Base-by-base conservation (phyloP, 2,797 vertebrate genomes). In the Valencia hispanica region DNA sequence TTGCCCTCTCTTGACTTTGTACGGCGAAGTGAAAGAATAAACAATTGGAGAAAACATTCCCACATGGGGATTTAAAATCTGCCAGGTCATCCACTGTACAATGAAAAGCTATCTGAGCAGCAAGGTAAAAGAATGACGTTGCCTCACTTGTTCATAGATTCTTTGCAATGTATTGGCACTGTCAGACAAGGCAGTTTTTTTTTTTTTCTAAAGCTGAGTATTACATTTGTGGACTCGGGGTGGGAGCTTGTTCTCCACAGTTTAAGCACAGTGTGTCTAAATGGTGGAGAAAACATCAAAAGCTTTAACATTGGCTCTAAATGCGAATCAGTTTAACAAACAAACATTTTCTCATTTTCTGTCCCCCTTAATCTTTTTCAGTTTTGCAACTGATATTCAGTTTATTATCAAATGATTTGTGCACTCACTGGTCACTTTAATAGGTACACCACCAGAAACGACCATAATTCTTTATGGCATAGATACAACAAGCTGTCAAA, bases 1-100 rank as follows among this genome's bases (percentile, higher is more conserved):
- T 79, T 71, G 73, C 75, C 85, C 84, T 79, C 68, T 79, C 83
- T 73, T 87, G 85, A 87, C 84, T 88, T 85, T 51, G 59, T 78
- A 88, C 72, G 84, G 86, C 72, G 61, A 74, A 80, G 70, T 61
- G 68, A 81, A 84, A 61, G 43, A 81, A 83, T 72, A 70, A 84
- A 85, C 68, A 47, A 80, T 25, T 72, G 57, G 66, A n/a, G 70
- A 84, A 85, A 80, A 43, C 74, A 72, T 84, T 72, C 59, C 70
- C 76, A 74, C 53, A 7, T 25, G 61, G 68, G 79, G 61, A 84
- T 75, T 68, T 77, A 75, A 59, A 77, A 79, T 77, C 20, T 73
- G 12, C 79, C 68, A 73, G 78, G 84, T 82, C 61, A 84, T 70
- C 70, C 68, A 20, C 73, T 84, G 84, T 76, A 84, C 79, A 85